Percentiles rank a stretch among this genome's conserved stretches.
Conservation (phyloP, 2,888 invertebrate genomes). For the Polymixis lichenea region DNA sequence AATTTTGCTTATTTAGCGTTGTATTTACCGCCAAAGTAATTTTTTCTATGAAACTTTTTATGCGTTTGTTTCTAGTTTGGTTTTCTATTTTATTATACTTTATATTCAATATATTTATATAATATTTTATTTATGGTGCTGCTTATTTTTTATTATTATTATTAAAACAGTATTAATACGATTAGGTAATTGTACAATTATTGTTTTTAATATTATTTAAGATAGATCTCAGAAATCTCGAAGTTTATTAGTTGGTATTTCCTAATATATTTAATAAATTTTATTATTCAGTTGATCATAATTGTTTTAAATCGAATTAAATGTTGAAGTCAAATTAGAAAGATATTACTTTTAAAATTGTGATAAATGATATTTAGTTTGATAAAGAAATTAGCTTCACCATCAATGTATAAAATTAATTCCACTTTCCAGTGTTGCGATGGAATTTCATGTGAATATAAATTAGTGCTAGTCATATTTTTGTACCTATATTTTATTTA, state of each 20-base stretch:
- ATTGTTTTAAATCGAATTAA: constrained; percentile 58
- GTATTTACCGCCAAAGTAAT: constrained; percentile 52
- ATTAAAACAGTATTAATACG: constrained; percentile 81
- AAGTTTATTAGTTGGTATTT: constrained; percentile 58
- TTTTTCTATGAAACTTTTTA: constrained; percentile 47
- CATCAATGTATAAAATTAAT: constrained; percentile 67
- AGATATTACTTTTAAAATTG: constrained; percentile 65
- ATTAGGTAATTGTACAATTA: constrained; percentile 68
- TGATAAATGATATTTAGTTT: constrained; percentile 70
- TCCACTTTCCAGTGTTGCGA: constrained; percentile 67
- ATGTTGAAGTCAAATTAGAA: constrained; percentile 56
- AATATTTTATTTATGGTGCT: constrained; percentile 63
- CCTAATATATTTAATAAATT: constrained; percentile 48
- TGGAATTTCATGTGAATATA: constrained; percentile 73
- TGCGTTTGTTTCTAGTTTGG: constrained; percentile 23
- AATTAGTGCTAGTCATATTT: constrained; percentile 80
- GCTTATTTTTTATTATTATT: constrained; percentile 65
- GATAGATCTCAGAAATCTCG: constrained; percentile 63
- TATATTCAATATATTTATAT: constrained; percentile 39
- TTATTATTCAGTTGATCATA: constrained; percentile 53
- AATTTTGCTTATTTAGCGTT: constrained; percentile 35
- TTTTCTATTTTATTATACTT: constrained; percentile 39
- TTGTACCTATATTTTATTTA: constrained; percentile 71
- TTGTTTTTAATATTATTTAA: constrained; percentile 71
- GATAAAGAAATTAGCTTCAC: constrained; percentile 54